Percentiles rank a stretch among this genome's conserved stretches.
phyloP scores from a whole-genome alignment of 2,113 vertebrate species.

The Merops nubicus region DNA sequence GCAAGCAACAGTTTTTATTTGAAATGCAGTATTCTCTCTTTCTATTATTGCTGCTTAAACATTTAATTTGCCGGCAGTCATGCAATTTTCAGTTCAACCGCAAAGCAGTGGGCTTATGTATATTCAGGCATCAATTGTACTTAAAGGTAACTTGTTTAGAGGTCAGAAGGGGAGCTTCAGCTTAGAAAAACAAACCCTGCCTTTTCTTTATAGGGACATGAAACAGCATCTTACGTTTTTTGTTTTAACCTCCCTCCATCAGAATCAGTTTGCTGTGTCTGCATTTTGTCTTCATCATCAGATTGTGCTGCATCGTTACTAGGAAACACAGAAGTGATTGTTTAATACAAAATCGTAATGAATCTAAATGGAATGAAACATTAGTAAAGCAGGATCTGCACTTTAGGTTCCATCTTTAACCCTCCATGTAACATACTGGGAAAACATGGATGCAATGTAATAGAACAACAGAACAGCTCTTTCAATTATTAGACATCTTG shows the following conservation, averaged over 20 bases:
- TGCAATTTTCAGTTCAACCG: not conserved
- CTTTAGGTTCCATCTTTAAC: not conserved
- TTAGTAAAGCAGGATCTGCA: not conserved
- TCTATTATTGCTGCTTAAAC: not conserved
- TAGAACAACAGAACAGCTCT: not conserved
- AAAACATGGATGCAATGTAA: not conserved
- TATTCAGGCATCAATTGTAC: not conserved
- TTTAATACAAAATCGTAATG: not conserved
- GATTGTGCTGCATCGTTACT: slow-evolving; percentile 96
- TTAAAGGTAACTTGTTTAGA: not conserved
- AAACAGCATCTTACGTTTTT: slow-evolving; percentile 86
- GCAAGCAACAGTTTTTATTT: not conserved
- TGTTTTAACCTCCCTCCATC: slow-evolving; percentile 97
- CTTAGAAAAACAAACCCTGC: not conserved
- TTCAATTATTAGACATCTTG: not conserved
- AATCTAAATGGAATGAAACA: not conserved
- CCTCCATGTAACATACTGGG: not conserved
- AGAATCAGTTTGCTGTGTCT: slow-evolving; percentile 84
- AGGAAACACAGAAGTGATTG: slow-evolving; percentile 1
- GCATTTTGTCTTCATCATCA: slow-evolving; percentile 95
- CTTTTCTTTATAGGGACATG: not conserved
- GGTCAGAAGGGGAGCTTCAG: not conserved
- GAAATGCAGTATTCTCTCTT: not conserved
- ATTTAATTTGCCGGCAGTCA: not conserved
- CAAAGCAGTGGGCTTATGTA: not conserved